phyloP scores from a whole-genome alignment of 2,888 invertebrate species.

The Cephus pulcher region DNA sequence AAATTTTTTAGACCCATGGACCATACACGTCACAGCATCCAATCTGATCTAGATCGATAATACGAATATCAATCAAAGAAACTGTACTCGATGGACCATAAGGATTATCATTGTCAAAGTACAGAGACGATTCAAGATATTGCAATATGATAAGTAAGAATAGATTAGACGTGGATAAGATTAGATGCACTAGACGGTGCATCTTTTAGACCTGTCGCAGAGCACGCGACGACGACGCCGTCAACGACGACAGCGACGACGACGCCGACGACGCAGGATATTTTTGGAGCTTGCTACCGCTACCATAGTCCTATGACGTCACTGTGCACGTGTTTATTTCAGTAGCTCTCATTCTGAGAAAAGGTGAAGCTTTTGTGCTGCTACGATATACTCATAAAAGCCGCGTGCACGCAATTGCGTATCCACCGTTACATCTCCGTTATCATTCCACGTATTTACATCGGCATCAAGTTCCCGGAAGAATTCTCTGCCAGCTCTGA shows the following conservation, averaged over 20 bases:
- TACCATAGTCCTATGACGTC: slow-evolving; percentile 44
- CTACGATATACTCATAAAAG: slow-evolving; percentile 26
- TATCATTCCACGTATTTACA: background rate
- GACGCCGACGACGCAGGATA: slow-evolving; percentile 26
- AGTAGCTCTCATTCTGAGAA: slow-evolving; percentile 46
- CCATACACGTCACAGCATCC: background rate
- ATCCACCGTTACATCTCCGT: background rate
- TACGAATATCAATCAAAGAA: background rate
- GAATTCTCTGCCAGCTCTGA: background rate
- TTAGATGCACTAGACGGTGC: background rate
- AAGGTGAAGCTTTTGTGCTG: slow-evolving; percentile 41
- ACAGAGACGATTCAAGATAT: background rate
- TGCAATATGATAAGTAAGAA: background rate
- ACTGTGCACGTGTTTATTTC: slow-evolving; percentile 58
- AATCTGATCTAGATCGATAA: background rate
- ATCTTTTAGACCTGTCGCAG: background rate
- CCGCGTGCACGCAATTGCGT: background rate
- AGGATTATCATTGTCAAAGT: background rate
- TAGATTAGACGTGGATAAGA: background rate
- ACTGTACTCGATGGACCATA: background rate
- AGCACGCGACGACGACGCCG: slow-evolving; percentile 26
- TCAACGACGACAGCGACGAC: slow-evolving; percentile 26
- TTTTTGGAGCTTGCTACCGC: slow-evolving; percentile 31
- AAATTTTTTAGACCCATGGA: background rate
- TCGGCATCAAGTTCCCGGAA: background rate